Evolutionary conservation across 2,888 invertebrate species (phyloP), one percentile per base, ranked within the genome.

Genomic region (Boloria selene): DNA sequence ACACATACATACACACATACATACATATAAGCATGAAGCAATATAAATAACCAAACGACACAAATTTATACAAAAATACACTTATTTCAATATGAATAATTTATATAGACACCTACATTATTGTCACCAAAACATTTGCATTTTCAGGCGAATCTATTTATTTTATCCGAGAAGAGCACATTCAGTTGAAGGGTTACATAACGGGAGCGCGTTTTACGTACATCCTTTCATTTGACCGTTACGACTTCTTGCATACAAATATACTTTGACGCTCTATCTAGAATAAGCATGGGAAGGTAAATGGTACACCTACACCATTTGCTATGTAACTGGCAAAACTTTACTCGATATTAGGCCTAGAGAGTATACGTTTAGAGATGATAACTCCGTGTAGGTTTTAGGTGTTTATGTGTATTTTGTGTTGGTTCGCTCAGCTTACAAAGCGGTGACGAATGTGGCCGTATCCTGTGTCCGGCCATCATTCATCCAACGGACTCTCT

Each of bases 401-500:
- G 6, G 6, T 22, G 45, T 56, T 42, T 13, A 7, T 59, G 18
- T n/a, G 55, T 50, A 7, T 60, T 16, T 65, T 61, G 64, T 59
- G 55, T 54, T 65, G 31, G 31, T 7, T 10, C 31, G 31, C 7
- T 38, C 10, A 38, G 31, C 31, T 38, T 10, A 68, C 71, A 68
- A 70, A 67, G 65, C 65, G 58, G 76, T 82, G 84, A 83, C 82
- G 82, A 82, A 84, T 82, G 81, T 78, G 77, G 71, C 73, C 71
- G 80, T 77, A 78, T 82, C 78, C 80, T 76, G 76, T 70, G 75
- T 73, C 76, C 77, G 77, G 75, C 62, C 73, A 84, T 83, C 81
- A 79, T 76, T 80, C 82, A 79, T 75, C 62, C 61, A 62, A 58
- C 63, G 62, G 64, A 64, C 65, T 67, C 68, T 58, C 61, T 68